Conservation (phyloP, 2,797 vertebrate genomes). For the Pantherophis alleghaniensis region DNA sequence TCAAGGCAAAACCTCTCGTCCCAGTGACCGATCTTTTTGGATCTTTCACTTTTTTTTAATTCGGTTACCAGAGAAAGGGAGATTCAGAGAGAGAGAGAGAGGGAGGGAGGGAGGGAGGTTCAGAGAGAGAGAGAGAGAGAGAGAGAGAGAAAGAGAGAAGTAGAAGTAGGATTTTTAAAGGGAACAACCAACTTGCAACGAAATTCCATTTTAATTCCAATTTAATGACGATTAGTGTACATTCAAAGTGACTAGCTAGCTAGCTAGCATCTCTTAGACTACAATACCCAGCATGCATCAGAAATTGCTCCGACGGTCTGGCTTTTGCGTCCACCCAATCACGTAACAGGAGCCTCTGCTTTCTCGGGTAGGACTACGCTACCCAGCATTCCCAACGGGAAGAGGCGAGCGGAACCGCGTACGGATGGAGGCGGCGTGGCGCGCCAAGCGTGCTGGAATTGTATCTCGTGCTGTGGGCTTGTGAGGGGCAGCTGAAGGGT, state of each 20-base stretch:
- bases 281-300: background rate
- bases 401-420: background rate
- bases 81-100: too few species aligned
- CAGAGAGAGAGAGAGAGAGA: too few species aligned
- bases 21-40: too few species aligned
- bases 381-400: background rate
- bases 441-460: background rate
- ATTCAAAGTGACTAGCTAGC: too few species aligned
- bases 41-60: too few species aligned
- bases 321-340: background rate
- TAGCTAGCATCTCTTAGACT: background rate
- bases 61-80: background rate
- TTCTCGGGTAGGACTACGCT: background rate
- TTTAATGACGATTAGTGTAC: too few species aligned
- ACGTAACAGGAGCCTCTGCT: background rate
- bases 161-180: background rate
- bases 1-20: too few species aligned
- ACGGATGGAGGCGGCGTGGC: rapidly evolving
- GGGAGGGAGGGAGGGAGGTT: too few species aligned
- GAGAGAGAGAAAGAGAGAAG: too few species aligned
- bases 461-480: background rate
- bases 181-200: background rate
- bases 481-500: background rate
- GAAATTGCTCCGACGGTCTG: too few species aligned
- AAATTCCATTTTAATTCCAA: too few species aligned